These are phyloP conservation scores for Drosophila teissieri DNA, from an alignment of 1,140 invertebrate genomes.

Conservation along the genomic window DNA sequence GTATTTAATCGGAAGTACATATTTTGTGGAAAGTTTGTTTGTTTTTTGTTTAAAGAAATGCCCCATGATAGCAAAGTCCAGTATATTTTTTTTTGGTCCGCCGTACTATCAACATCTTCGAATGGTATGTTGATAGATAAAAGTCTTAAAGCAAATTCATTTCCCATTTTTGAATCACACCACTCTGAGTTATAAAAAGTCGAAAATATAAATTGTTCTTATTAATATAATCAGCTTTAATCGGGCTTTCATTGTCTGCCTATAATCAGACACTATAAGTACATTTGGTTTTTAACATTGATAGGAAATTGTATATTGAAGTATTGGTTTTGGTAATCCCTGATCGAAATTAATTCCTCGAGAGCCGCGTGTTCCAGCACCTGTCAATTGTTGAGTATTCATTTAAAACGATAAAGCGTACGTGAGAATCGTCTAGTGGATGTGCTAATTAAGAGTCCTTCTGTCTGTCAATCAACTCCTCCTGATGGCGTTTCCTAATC, in stretches of 20 bases:
- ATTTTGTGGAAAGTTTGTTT: not conserved
- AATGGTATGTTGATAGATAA: not conserved
- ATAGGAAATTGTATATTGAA: slow-evolving; percentile 11
- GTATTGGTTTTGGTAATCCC: slow-evolving; percentile 3
- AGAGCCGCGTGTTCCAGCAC: slow-evolving; percentile 14
- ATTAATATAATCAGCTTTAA: slow-evolving; percentile 31
- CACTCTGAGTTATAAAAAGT: slow-evolving; percentile 7
- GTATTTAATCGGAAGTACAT: not conserved
- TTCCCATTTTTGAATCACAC: not conserved
- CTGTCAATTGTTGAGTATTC: slow-evolving; percentile 54
- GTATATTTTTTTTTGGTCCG: not conserved
- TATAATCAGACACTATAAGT: slow-evolving; percentile 26
- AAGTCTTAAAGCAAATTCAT: not conserved
- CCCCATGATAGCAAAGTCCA: not conserved
- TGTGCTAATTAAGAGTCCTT: slow-evolving; percentile 41
- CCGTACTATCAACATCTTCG: not conserved
- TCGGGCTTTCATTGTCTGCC: slow-evolving; percentile 11
- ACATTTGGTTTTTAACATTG: slow-evolving; percentile 21
- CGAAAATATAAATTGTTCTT: slow-evolving; percentile 6
- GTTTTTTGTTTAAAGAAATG: not conserved
- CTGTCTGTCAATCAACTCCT: slow-evolving; percentile 37
- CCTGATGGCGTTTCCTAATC: slow-evolving; percentile 21
- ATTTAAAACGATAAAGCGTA: slow-evolving; percentile 51
- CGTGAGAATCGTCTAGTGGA: slow-evolving; percentile 54
- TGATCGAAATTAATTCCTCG: slow-evolving; percentile 14